phyloP scores from a whole-genome alignment of 2,113 vertebrate species.

The Anarrhichthys ocellatus region DNA sequence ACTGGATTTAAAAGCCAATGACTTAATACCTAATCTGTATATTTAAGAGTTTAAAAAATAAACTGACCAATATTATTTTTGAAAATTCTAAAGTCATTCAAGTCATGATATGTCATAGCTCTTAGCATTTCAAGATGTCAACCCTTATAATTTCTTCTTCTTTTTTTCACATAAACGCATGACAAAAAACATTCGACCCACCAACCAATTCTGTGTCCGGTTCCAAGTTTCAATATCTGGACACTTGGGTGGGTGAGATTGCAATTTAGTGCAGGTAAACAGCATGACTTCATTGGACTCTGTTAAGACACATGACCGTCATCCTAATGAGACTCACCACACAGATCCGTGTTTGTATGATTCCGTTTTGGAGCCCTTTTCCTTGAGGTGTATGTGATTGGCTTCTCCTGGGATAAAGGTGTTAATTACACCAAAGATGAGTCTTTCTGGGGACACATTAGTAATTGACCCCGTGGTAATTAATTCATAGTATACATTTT shows the following conservation, averaged over 20 bases:
- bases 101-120: too few species aligned
- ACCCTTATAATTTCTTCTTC: too few species aligned
- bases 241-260: too few species aligned
- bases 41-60: too few species aligned
- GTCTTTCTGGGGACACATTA: background rate
- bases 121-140: too few species aligned
- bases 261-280: background rate
- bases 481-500: conserved; percentile 11
- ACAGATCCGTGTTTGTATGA: background rate
- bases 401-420: background rate
- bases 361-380: background rate
- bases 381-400: background rate
- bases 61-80: too few species aligned
- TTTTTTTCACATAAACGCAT: background rate
- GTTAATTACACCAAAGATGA: conserved; percentile 27
- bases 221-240: background rate
- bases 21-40: too few species aligned
- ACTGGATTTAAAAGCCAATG: too few species aligned
- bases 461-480: conserved; percentile 20
- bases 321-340: background rate
- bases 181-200: background rate
- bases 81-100: too few species aligned
- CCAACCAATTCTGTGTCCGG: background rate
- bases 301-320: background rate
- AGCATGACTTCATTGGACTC: background rate